Conservation (phyloP, 2,888 invertebrate species). For the Cephonodes hylas region DNA sequence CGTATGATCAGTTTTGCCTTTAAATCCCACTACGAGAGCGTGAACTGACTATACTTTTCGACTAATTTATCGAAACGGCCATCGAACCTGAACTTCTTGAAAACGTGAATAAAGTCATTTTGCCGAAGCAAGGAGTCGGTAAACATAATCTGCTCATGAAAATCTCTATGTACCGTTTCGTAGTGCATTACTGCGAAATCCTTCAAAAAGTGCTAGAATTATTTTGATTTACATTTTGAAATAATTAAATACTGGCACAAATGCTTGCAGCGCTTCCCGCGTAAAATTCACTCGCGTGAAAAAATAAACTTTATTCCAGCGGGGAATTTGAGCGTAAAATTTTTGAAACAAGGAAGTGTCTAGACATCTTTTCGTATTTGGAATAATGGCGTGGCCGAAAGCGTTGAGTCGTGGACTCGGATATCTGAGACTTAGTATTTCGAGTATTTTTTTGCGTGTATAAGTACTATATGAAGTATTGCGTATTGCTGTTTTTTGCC, state of each 20-base stretch:
- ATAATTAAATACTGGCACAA: constrained; percentile 18
- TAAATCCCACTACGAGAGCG: too few species aligned
- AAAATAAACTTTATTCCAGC: constrained; percentile 26
- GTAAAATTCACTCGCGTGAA: constrained; percentile 29
- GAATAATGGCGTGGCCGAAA: constrained; percentile 12
- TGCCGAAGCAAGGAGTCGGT: too few species aligned
- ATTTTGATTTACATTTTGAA: constrained; percentile 33
- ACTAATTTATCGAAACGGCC: too few species aligned
- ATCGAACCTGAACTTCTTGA: too few species aligned
- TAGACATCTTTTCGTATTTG: constrained; percentile 27
- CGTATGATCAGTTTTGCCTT: too few species aligned
- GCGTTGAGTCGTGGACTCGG: neutral
- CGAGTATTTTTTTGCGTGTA: neutral
- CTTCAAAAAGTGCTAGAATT: constrained; percentile 20
- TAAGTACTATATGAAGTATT: too few species aligned
- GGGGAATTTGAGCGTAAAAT: constrained; percentile 27
- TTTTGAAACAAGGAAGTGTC: constrained; percentile 26
- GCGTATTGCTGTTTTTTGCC: neutral
- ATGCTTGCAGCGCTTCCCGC: constrained; percentile 22
- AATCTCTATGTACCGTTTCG: neutral
- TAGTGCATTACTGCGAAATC: neutral
- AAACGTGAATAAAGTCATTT: too few species aligned
- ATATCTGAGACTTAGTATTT: neutral
- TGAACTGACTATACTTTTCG: too few species aligned
- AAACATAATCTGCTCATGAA: neutral